Evolutionary conservation across 2,113 vertebrate genomes (phyloP), one percentile per base, ranked within the genome.

Genomic region (Neopipo cinnamomea): DNA sequence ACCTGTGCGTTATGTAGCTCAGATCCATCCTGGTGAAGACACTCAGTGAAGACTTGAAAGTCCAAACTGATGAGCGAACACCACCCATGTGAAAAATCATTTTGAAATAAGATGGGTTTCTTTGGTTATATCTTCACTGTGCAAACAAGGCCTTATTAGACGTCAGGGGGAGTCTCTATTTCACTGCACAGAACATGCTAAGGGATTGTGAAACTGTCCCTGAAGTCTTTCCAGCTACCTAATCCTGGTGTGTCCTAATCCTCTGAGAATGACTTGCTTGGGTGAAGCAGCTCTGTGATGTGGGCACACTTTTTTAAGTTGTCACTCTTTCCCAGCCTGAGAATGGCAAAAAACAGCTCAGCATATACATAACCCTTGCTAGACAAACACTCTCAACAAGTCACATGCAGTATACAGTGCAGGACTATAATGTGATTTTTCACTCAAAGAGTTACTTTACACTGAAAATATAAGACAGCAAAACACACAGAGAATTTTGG

Each of bases 141-240:
- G 21, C 23, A 67, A 85, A 49, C 37, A 42, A 4, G 11, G 1
- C 21, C 27, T 68, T 8, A 9, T 67, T 50, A 78, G 30, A 62
- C n/a, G 11, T 47, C 0, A 0, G 5, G 2, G 3, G 79, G 3
- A 17, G 9, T 77, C n/a, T 81, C 25, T 62, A 9, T 89, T 63
- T 83, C 44, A 79, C 42, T 59, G 27, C 27, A 42, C 5, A 50
- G 39, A 11, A 65, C 1, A 8, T 25, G 18, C 10, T 56, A 46
- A 56, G 41, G 14, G 17, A 9, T 30, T 71, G 33, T 56, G 35
- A 30, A 82, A 61, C 27, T 74, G 13, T 21, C 24, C 8, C 5
- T 66, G 37, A 11, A 53, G 25, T 75, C 23, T 25, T 58, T 68
- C 30, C 4, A 85, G 44, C 10, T 72, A 17, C 52, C 14, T 55